Conservation (phyloP, 92 coral and sea anemone genomes). For the Phenganax subtilis region DNA sequence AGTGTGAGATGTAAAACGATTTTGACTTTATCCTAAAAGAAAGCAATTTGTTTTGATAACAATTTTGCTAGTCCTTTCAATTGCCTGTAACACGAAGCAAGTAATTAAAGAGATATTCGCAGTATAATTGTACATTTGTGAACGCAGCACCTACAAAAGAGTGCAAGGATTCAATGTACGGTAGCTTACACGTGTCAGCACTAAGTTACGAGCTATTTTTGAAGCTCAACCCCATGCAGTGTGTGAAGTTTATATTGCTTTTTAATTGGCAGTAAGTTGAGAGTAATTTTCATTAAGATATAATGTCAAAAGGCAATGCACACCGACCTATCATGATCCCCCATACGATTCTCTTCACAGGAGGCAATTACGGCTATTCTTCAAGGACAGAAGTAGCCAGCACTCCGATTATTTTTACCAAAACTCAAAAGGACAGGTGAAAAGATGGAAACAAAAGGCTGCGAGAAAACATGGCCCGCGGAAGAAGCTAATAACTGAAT, state of each 20-base stretch:
- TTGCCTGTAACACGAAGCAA: slow-evolving; percentile 37
- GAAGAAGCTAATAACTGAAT: slow-evolving; percentile 16
- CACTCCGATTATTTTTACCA: slow-evolving; percentile 18
- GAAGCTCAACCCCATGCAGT: not conserved
- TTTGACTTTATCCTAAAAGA: not conserved
- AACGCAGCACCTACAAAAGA: slow-evolving; percentile 7
- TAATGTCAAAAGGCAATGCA: not conserved
- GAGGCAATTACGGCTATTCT: slow-evolving; percentile 9
- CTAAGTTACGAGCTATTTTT: slow-evolving; percentile 10
- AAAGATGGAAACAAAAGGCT: slow-evolving; percentile 25
- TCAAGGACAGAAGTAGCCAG: not conserved
- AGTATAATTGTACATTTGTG: slow-evolving; percentile 4
- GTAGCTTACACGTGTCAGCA: not conserved
- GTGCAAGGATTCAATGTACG: not conserved
- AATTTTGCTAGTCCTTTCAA: slow-evolving; percentile 35
- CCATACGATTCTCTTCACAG: not conserved
- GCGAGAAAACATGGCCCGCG: slow-evolving; percentile 16
- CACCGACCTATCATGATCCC: slow-evolving; percentile 25
- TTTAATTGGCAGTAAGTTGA: slow-evolving; percentile 24
- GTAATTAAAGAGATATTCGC: slow-evolving; percentile 37
- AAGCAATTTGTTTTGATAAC: slow-evolving; percentile 32
- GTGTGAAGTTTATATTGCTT: slow-evolving; percentile 28
- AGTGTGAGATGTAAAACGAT: not conserved
- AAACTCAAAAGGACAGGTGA: slow-evolving; percentile 9
- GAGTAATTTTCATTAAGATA: slow-evolving; percentile 23